Base-by-base conservation (phyloP, 1,140 invertebrate species). In the Patella vulgata region DNA sequence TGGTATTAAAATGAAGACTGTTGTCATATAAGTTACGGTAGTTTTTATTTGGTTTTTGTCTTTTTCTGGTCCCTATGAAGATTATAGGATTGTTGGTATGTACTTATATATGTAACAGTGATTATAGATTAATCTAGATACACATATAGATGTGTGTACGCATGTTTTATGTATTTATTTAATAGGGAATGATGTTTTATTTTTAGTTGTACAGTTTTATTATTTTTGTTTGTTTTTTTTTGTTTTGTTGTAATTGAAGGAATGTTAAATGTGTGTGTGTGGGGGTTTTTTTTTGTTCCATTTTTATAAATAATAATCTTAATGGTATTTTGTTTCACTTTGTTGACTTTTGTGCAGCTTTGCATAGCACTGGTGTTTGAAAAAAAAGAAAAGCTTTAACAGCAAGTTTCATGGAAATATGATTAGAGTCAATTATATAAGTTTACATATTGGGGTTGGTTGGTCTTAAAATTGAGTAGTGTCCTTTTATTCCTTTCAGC, bases 71-170 rank as follows among this genome's bases (percentile, higher is more conserved):
- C 30, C 19, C 39, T 27, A 30, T 36, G 58, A 68, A 74, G 72
- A 74, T 74, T 44, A 74, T 74, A 58, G 72, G 72, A 74, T 56
- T 74, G 46, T 48, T 74, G 72, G 72, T 74, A 72, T 62, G 72
- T 74, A 72, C 51, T 23, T 44, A 31, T 53, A 66, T 54, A 60
- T 28, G 31, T 48, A 39, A 52, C 39, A 28, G 56, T 30, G 19
- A 31, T 47, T 52, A 33, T 31, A 33, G 51, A 19, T 46, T 42
- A 19, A n/a, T 33, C 53, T 19, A 5, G 6, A 11, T 3, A 8
- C 33, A 28, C 14, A 21, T 47, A 27, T 28, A n/a, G n/a, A n/a
- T 54, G 52, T n/a, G n/a, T 54, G 52, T 30, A 54, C 39, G 31
- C 33, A 54, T 12, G 50, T 52, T 21, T 17, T 23, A 27, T 23